Evolutionary conservation across 2,888 invertebrate species (phyloP).

Genomic region (Tridacna crocea): DNA sequence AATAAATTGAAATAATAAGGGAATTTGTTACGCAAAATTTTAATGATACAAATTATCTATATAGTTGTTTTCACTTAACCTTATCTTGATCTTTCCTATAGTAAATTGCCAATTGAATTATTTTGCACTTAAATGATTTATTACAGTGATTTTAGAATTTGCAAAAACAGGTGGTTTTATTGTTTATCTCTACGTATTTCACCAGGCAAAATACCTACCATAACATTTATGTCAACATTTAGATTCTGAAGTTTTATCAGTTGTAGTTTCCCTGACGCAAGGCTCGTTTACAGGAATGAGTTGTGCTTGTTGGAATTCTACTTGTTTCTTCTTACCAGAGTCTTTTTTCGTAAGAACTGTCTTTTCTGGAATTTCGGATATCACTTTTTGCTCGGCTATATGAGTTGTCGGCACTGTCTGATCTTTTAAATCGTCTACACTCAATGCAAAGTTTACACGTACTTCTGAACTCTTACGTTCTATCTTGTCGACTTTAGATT

Average conservation of each 20-base stretch:
- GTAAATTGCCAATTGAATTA: no score
- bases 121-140: no score
- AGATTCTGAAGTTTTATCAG: slow-evolving; percentile 30
- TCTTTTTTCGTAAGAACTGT: slow-evolving; percentile 31
- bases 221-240: slow-evolving; percentile 9
- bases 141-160: no score
- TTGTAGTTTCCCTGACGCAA: slow-evolving; percentile 26
- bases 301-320: slow-evolving; percentile 57
- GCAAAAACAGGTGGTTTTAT: no score
- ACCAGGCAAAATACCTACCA: background rate
- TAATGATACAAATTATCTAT: no score
- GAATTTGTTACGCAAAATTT: no score
- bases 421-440: slow-evolving; percentile 21
- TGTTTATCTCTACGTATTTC: no score
- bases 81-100: no score
- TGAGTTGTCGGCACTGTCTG: slow-evolving; percentile 1
- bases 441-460: slow-evolving; percentile 26
- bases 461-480: slow-evolving; percentile 21
- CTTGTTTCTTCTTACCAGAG: slow-evolving; percentile 31
- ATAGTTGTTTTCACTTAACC: background rate
- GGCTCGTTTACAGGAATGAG: slow-evolving; percentile 57
- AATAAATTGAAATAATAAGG: background rate
- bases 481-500: background rate
- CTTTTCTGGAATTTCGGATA: slow-evolving; percentile 28
- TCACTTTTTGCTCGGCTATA: slow-evolving; percentile 13